These are phyloP conservation scores for Zhuqinia jingwanae DNA, from an alignment of 2,888 invertebrate genomes.

Conservation along the genomic window DNA sequence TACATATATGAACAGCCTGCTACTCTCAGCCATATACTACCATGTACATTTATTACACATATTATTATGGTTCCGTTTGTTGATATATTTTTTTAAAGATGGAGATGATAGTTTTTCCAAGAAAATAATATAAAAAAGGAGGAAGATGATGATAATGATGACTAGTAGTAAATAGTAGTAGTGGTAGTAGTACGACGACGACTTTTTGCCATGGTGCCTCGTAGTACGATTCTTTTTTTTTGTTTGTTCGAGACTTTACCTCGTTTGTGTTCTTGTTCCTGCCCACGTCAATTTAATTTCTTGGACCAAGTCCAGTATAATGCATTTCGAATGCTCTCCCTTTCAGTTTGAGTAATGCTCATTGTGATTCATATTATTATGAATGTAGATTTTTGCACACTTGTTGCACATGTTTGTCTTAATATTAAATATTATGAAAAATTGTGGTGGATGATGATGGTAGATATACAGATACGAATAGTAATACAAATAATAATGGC, in stretches of 20 bases:
- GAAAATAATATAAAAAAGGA: background rate
- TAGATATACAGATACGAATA: no score
- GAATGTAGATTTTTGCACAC: no score
- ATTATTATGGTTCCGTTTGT: no score
- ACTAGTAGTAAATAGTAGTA: no score
- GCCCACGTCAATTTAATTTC: constrained; percentile 69
- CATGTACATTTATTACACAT: background rate
- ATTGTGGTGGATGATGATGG: background rate
- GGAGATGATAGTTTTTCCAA: constrained; percentile 4
- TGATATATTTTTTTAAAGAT: background rate
- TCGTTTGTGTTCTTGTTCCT: constrained; percentile 39
- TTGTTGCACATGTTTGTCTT: background rate
- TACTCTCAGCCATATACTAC: background rate
- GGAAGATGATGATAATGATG: background rate
- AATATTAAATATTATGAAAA: background rate
- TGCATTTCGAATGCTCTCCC: constrained; percentile 11
- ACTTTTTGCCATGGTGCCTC: no score
- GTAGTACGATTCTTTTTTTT: no score
- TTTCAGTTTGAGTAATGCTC: background rate
- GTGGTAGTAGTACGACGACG: no score
- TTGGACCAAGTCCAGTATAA: constrained; percentile 62
- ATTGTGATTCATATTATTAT: background rate
- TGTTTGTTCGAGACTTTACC: no score
- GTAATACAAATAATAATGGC: background rate
- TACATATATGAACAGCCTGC: background rate